These are phyloP conservation scores for Troilus luridus DNA, from an alignment of 2,888 invertebrate genomes.

Conservation along the genomic window DNA sequence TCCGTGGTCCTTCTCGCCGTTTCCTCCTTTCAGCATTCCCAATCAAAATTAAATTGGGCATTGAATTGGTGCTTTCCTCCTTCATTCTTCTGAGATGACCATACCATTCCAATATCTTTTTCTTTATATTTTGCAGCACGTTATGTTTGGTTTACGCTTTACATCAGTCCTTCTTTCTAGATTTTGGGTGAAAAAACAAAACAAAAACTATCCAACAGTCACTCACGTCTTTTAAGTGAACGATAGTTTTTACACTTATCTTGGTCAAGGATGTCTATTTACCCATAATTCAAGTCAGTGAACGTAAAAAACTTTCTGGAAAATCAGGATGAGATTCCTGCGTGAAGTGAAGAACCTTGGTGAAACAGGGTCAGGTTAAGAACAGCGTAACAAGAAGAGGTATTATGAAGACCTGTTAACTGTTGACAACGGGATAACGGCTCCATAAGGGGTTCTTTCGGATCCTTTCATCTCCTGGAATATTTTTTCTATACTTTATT, in stretches of 20 bases:
- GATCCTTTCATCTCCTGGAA: neutral
- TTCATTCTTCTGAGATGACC: too few species aligned
- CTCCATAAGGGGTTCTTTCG: neutral
- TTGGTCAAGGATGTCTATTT: neutral
- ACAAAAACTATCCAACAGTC: neutral
- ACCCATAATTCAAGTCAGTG: neutral
- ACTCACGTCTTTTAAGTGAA: too few species aligned
- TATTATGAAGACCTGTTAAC: constrained; percentile 44
- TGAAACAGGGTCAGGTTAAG: constrained; percentile 13
- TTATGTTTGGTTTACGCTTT: too few species aligned
- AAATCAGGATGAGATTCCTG: neutral
- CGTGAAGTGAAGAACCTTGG: neutral
- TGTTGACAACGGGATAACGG: constrained; percentile 39
- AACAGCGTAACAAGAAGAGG: neutral
- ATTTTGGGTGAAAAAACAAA: neutral
- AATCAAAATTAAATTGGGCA: too few species aligned
- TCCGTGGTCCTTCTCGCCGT: too few species aligned
- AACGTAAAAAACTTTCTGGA: neutral
- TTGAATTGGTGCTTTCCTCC: too few species aligned
- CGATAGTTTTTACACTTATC: neutral
- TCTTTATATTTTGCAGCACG: too few species aligned
- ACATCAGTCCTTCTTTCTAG: too few species aligned
- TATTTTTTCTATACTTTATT: neutral
- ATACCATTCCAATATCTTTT: too few species aligned
- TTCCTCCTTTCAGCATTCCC: too few species aligned